Conservation (phyloP, 2,113 vertebrate species). For the Onychorhynchus coronatus region DNA sequence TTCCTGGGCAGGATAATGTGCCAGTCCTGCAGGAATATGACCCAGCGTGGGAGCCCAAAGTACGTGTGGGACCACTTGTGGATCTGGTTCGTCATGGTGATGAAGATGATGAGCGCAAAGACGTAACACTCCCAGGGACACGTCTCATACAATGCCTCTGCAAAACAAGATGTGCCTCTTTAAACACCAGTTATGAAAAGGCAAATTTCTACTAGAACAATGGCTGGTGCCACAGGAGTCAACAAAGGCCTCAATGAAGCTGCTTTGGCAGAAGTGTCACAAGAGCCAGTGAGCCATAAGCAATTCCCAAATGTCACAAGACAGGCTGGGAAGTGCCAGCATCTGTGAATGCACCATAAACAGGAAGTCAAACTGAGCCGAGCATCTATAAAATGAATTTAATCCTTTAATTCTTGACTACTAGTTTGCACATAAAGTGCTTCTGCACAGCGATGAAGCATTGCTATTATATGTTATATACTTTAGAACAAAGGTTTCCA, state of each 20-base stretch:
- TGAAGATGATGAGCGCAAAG: constrained; percentile 89
- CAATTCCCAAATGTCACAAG: background rate
- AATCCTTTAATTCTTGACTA: background rate
- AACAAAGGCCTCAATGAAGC: background rate
- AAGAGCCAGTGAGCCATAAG: background rate
- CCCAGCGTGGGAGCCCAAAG: constrained; percentile 91
- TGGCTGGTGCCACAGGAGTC: background rate
- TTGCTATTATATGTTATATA: background rate
- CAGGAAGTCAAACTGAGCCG: background rate
- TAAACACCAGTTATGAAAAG: background rate
- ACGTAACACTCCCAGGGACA: constrained; percentile 92
- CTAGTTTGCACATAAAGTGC: background rate
- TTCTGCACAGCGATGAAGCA: background rate
- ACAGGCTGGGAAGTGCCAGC: background rate
- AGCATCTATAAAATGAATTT: background rate
- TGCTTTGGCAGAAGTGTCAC: background rate
- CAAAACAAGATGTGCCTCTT: background rate
- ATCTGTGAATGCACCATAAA: background rate
- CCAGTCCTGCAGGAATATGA: constrained; percentile 88
- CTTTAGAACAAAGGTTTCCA: background rate
- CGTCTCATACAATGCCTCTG: constrained; percentile 81
- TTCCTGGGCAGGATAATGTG: constrained; percentile 94
- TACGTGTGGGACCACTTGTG: constrained; percentile 99
- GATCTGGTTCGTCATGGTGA: constrained; percentile 98
- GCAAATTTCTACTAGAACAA: background rate